These are phyloP conservation scores for Chrysodeixis includens DNA, from an alignment of 2,888 invertebrate genomes.

Conservation along the genomic window DNA sequence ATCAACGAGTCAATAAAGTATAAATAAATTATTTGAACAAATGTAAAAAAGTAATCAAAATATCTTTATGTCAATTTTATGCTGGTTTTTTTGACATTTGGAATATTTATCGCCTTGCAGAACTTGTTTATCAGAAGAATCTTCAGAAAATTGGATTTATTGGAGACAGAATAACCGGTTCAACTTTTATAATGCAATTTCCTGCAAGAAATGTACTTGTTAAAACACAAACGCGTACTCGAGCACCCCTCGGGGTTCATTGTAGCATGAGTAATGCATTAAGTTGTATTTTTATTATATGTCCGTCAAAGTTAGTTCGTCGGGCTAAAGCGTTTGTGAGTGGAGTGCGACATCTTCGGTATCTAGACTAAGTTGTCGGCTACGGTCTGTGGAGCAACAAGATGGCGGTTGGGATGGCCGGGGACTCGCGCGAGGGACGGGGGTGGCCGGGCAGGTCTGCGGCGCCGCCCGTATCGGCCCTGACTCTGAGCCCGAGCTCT, in stretches of 20 bases:
- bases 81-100: slow-evolving; percentile 14
- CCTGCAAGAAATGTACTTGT: slow-evolving; percentile 58
- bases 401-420: slow-evolving; percentile 79
- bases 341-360: slow-evolving; percentile 73
- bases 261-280: slow-evolving; percentile 53
- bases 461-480: slow-evolving; percentile 70
- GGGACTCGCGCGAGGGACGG: slow-evolving; percentile 73
- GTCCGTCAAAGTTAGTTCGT: slow-evolving; percentile 53
- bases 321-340: slow-evolving; percentile 61
- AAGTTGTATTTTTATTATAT: slow-evolving; percentile 50
- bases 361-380: slow-evolving; percentile 71
- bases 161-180: slow-evolving; percentile 69
- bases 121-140: slow-evolving; percentile 58
- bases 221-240: slow-evolving; percentile 50
- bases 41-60: not conserved
- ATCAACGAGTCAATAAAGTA: not conserved
- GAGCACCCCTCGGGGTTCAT: slow-evolving; percentile 57
- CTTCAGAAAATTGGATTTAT: slow-evolving; percentile 60
- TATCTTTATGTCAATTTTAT: not conserved
- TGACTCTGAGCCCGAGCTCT: slow-evolving; percentile 75
- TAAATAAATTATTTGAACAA: not conserved
- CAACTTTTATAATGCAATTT: slow-evolving; percentile 67
- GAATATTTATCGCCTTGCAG: slow-evolving; percentile 37
- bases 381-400: slow-evolving; percentile 80
- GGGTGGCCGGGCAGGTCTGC: slow-evolving; percentile 73